A percentile compares a stretch with the other conserved stretches of the same genome.
Conservation (phyloP, 2,113 vertebrate species). For the Saimiri boliviensis region DNA sequence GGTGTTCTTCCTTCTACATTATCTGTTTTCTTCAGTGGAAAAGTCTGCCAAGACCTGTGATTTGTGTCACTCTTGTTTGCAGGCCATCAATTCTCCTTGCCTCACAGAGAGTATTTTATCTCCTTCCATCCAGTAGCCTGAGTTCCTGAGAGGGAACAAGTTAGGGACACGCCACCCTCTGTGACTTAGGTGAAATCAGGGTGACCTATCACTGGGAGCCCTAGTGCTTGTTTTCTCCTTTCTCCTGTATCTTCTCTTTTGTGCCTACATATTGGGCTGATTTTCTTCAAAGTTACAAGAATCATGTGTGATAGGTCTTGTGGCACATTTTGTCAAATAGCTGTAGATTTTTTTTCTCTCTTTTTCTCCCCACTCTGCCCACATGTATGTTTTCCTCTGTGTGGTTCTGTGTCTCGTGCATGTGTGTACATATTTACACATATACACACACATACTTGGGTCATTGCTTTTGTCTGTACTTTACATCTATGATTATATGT, state of each 20-base stretch:
- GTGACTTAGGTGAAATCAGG: background rate
- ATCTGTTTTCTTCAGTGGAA: slow-evolving; percentile 42
- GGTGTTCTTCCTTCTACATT: background rate
- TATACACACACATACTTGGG: background rate
- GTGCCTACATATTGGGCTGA: background rate
- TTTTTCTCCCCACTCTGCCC: background rate
- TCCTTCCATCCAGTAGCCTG: slow-evolving; percentile 6
- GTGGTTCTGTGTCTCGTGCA: background rate
- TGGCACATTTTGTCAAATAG: background rate
- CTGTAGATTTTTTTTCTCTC: background rate
- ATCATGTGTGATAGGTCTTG: background rate
- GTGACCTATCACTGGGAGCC: background rate
- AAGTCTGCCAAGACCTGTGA: slow-evolving; percentile 40
- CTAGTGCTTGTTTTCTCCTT: background rate
- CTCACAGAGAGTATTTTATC: slow-evolving; percentile 51
- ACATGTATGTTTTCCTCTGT: background rate
- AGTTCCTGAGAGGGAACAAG: slow-evolving; percentile 21
- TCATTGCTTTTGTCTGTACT: background rate
- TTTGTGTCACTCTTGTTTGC: slow-evolving; percentile 59
- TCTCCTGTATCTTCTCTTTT: background rate
- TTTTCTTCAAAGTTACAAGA: background rate
- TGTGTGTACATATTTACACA: background rate
- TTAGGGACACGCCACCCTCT: background rate
- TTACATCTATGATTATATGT: background rate
- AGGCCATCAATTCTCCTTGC: slow-evolving; percentile 51